These are phyloP conservation scores for Pygocentrus nattereri DNA, from an alignment of 2,797 vertebrate genomes.

Conservation along the genomic window DNA sequence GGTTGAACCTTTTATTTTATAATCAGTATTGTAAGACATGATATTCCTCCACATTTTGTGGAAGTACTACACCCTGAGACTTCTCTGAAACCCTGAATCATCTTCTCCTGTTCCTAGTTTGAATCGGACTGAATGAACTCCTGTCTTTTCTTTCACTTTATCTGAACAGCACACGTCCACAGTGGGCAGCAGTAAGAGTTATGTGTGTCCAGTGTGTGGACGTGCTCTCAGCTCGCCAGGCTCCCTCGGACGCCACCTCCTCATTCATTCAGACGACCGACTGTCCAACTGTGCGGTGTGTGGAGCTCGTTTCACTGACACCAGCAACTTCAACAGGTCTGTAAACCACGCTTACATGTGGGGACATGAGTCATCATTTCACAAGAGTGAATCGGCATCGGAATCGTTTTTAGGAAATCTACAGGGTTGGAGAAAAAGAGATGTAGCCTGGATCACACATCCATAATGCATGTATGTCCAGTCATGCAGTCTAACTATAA, in stretches of 20 bases:
- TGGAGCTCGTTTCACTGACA: slow-evolving; percentile 93
- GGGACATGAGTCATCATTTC: neutral
- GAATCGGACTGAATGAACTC: too few relatives aligned
- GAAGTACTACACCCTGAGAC: too few relatives aligned
- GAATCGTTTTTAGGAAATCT: slow-evolving; percentile 14
- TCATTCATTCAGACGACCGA: slow-evolving; percentile 97
- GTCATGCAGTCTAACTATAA: neutral
- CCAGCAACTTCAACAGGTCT: slow-evolving; percentile 93
- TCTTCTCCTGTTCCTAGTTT: too few relatives aligned
- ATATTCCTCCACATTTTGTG: neutral
- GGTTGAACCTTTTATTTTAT: neutral
- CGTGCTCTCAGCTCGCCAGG: slow-evolving; percentile 96
- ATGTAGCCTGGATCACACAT: neutral
- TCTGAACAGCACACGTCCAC: slow-evolving; percentile 88
- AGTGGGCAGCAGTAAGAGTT: slow-evolving; percentile 94
- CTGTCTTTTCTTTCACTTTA: slow-evolving; percentile 61
- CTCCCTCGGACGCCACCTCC: slow-evolving; percentile 94
- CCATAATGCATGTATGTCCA: neutral
- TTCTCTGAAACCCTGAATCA: too few relatives aligned
- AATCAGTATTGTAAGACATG: neutral
- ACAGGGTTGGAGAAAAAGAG: neutral
- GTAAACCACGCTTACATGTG: slow-evolving; percentile 51
- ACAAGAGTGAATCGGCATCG: neutral
- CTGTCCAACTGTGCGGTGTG: slow-evolving; percentile 98
- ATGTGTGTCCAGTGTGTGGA: slow-evolving; percentile 95